Evolutionary conservation across 2,113 vertebrate species (phyloP).

Genomic region (Phaethon lepturus): DNA sequence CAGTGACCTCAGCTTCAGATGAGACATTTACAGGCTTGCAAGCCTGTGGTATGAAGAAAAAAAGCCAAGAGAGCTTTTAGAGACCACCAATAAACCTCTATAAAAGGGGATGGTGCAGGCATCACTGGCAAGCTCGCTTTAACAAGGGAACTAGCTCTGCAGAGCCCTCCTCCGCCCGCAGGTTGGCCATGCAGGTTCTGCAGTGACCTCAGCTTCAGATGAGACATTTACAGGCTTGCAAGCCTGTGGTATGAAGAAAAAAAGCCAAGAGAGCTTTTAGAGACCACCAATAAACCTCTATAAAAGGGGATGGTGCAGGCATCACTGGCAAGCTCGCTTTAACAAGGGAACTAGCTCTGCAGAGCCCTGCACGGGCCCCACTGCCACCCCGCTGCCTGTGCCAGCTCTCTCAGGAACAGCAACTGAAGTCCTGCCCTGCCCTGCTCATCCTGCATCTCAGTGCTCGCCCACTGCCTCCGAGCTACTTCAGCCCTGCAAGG

Average conservation of each 20-base stretch:
- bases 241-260: not conserved
- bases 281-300: not conserved
- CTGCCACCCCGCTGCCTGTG: not conserved
- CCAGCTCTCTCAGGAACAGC: not conserved
- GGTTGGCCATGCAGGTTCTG: not conserved
- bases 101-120: not conserved
- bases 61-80: not conserved
- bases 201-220: not conserved
- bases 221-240: not conserved
- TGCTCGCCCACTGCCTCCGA: fast-evolving
- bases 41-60: not conserved
- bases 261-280: not conserved
- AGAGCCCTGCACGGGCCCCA: not conserved
- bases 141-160: not conserved
- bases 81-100: not conserved
- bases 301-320: not conserved
- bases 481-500: fast-evolving
- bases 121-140: fast-evolving
- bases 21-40: not conserved
- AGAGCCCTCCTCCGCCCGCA: not conserved
- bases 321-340: fast-evolving
- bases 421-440: not conserved
- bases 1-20: not conserved
- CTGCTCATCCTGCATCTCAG: not conserved
- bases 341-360: not conserved